Evolutionary conservation across 2,113 vertebrate genomes (phyloP).

Genomic region (Oxyura jamaicensis): DNA sequence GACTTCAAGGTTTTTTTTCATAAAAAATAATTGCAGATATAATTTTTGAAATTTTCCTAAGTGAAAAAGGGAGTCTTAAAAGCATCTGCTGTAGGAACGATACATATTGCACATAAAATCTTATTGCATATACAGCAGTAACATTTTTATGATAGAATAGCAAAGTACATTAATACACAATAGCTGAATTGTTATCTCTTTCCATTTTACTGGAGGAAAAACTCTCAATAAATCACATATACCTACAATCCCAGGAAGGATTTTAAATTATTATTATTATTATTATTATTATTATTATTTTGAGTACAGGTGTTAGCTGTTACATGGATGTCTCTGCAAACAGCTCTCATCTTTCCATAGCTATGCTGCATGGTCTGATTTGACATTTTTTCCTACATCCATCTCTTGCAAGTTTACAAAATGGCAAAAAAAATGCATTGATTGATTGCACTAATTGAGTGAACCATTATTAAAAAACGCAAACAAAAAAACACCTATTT

Average conservation of each 20-base stretch:
- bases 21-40: neutral
- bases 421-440: neutral
- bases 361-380: neutral
- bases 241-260: neutral
- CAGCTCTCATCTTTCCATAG: neutral
- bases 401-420: neutral
- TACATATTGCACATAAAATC: neutral
- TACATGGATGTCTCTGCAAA: neutral
- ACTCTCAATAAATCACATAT: neutral
- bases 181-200: neutral
- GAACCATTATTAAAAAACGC: rapidly evolving
- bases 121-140: neutral
- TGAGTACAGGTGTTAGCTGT: neutral
- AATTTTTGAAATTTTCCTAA: neutral
- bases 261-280: neutral
- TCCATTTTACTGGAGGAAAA: neutral
- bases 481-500: neutral
- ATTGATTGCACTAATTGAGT: neutral
- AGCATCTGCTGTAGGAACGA: neutral
- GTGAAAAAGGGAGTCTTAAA: neutral
- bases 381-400: neutral
- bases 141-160: neutral
- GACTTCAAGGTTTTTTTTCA: neutral
- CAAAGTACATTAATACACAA: neutral
- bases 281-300: neutral